phyloP scores from a whole-genome alignment of 2,113 vertebrate species.

The Emberiza fucata region DNA sequence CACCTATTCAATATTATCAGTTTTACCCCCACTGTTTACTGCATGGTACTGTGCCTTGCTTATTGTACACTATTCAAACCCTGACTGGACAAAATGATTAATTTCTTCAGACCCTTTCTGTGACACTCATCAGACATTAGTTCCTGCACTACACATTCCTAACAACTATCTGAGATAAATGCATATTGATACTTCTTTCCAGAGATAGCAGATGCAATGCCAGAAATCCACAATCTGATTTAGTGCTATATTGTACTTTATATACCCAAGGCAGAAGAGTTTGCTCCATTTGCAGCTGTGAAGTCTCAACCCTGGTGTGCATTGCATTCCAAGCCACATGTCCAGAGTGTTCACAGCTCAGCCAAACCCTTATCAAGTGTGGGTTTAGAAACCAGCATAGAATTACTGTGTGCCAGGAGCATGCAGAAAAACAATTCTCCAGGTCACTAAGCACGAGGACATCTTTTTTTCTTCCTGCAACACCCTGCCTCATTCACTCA shows the following conservation, averaged over 20 bases:
- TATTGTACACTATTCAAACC: not conserved
- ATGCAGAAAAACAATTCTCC: slow-evolving; percentile 22
- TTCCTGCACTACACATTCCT: not conserved
- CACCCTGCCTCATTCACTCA: not conserved
- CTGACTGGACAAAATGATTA: not conserved
- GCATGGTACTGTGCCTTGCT: not conserved
- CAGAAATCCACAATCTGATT: not conserved
- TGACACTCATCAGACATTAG: not conserved
- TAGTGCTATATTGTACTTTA: not conserved
- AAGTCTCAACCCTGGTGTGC: not conserved
- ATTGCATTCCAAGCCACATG: not conserved
- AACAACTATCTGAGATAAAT: slow-evolving; percentile 14
- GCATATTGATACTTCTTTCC: not conserved
- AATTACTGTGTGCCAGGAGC: not conserved
- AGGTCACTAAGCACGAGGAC: not conserved
- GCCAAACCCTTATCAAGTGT: not conserved
- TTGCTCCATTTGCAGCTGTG: not conserved
- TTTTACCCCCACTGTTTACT: not conserved
- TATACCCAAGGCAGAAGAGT: not conserved
- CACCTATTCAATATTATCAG: not conserved
- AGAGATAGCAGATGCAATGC: not conserved
- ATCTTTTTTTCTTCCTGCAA: not conserved
- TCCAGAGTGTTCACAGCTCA: not conserved
- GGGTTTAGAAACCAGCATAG: not conserved
- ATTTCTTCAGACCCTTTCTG: not conserved